Conservation (phyloP, 1,140 invertebrate species). For the Brachionus sp. region DNA sequence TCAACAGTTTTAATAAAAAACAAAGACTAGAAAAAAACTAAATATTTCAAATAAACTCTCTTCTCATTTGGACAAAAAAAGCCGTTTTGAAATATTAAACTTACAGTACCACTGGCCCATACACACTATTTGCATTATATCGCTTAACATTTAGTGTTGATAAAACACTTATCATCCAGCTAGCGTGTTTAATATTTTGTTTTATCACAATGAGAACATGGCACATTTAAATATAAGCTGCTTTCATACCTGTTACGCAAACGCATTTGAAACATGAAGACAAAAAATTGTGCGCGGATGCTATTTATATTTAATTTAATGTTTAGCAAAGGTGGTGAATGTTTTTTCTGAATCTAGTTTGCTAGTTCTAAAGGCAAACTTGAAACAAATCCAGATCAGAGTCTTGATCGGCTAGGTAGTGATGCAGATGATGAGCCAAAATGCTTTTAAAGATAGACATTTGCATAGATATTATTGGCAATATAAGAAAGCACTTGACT, state of each 20-base stretch:
- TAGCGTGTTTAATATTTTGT: no score
- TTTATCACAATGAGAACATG: conserved; percentile 27
- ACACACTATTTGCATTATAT: background rate
- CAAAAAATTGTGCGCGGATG: background rate
- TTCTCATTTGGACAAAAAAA: background rate
- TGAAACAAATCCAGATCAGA: background rate
- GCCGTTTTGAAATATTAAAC: background rate
- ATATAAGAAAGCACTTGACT: background rate
- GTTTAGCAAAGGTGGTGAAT: background rate
- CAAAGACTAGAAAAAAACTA: background rate
- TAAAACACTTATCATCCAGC: background rate
- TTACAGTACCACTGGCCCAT: conserved; percentile 18
- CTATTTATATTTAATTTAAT: background rate
- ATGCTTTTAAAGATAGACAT: background rate
- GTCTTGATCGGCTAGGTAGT: background rate
- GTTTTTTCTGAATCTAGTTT: background rate
- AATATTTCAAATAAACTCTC: background rate
- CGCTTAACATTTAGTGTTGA: conserved; percentile 6
- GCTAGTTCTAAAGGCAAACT: no score
- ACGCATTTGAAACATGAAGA: background rate
- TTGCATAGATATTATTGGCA: background rate
- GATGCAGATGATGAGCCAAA: background rate
- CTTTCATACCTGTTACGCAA: background rate
- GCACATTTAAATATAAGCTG: background rate
- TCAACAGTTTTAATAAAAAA: conserved; percentile 21